Base-by-base conservation (phyloP, 2,113 vertebrate genomes). In the Talpa occidentalis region DNA sequence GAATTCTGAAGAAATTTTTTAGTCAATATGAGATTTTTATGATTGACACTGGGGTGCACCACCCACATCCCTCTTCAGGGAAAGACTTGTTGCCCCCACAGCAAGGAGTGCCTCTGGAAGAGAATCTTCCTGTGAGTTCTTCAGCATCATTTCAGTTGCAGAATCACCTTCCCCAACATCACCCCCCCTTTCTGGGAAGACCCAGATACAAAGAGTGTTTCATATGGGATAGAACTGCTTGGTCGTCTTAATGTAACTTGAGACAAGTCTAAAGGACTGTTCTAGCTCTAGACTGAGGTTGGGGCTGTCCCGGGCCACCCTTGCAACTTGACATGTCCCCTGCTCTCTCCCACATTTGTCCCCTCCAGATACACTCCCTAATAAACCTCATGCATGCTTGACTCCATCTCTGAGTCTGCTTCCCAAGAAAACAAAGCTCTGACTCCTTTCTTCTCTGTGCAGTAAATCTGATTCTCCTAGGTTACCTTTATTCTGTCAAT, bases 21-120 rank as follows among this genome's bases (percentile, higher is more conserved):
- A 69, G 30, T 85, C 49, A 88, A n/a, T 88, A 19, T 72, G 86
- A 49, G 54, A 32, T 47, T 32, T 72, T 74, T 94, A 26, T 93
- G 21, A 8, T 74, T 8, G 21, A 56, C 8, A 32, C 22, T 88
- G 44, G 44, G 9, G 26, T 73, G 21, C 0, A 28, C 10, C 56
- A 11, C 32, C 15, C 14, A 80, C 40, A 10, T 60, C 1, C 4
- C 10, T 49, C 40, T 54, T 73, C 54, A 54, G 76, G 22, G 52
- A 77, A 89, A 6, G 47, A 17, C 22, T 12, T 54, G 16, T 44
- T 26, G 5, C 30, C 62, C 9, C 40, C 2, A 15, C 10, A 11
- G 21, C 32, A 9, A 22, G 30, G 17, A 37, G 54, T 86, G n/a
- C 11, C 60, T 14, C 19, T 49, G 24, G 42, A 5, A 79, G 66